Base-by-base conservation (phyloP, 2,797 vertebrate genomes). In the Psittacula derbiana region DNA sequence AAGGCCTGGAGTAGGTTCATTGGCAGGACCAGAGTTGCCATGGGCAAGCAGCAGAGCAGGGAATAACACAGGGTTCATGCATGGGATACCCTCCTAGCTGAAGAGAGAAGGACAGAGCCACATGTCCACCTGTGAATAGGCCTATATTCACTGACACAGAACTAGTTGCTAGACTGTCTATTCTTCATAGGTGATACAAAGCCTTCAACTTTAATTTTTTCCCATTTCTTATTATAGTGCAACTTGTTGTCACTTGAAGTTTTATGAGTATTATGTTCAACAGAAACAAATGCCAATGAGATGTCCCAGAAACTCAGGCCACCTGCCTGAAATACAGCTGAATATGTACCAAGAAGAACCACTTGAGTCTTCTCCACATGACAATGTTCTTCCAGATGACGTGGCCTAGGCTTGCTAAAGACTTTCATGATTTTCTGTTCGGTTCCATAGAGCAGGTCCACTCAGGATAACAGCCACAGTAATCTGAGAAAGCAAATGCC, bases 191-290 rank as follows among this genome's bases (percentile, higher is more conserved):
- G 7, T 5, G 7, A 11, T 15, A 24, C 55, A 50, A 44, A 44
- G 3, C 30, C 40, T 62, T 47, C 60, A 15, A 6, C 44, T 85
- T 47, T 1, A 0, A 4, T 16, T 72, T 25, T 58, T 52, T 14
- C 19, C 38, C 23, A 24, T 25, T 13, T 40, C 38, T 78, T 20
- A 43, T 40, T 30, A 17, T 16, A 44, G 30, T 2, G 43, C 24
- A 25, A 21, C 30, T 76, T 70, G 44, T 5, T 0, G 0, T 24
- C 44, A 5, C 60, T 58, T 50, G 8, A 25, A 31, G 65, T 18
- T 80, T 10, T 64, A 36, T 41, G 47, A n/a, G 30, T 6, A 5
- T 2, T 14, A 31, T 4, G 30, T 14, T 31, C 41, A 8, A 60
- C 74, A 78, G 38, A 25, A 16, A 38, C 2, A 17, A 10, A 10